phyloP scores from a whole-genome alignment of 2,888 invertebrate species.

The Ichneumoninae sp. region DNA sequence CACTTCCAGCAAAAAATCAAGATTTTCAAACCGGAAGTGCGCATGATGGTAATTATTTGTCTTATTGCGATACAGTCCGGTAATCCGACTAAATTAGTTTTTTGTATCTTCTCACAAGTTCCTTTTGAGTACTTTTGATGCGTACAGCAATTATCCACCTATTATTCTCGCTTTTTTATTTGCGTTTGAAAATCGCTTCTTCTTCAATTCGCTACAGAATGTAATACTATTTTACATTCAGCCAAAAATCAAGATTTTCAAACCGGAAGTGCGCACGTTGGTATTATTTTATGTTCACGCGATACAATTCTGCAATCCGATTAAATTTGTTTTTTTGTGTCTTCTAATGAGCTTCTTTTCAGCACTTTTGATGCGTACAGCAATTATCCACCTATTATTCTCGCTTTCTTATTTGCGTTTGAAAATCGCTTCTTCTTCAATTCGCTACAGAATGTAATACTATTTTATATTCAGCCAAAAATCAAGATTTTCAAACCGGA shows the following conservation, averaged over 20 bases:
- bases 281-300: neutral
- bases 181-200: slow-evolving; percentile 27
- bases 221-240: neutral
- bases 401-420: slow-evolving; percentile 17
- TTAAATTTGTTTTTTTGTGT: neutral
- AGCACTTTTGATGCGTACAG: neutral
- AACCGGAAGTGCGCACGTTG: too few species aligned
- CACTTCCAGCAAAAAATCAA: too few species aligned
- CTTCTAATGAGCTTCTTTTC: neutral
- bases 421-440: slow-evolving; percentile 32
- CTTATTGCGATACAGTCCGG: neutral
- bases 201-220: neutral
- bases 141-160: neutral
- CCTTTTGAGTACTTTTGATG: neutral
- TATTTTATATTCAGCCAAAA: neutral
- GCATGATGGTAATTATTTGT: neutral
- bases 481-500: too few species aligned
- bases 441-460: neutral
- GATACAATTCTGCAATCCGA: neutral
- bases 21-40: too few species aligned
- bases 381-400: neutral
- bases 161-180: slow-evolving; percentile 10
- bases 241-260: too few species aligned
- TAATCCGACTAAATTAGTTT: neutral
- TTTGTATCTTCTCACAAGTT: neutral